phyloP scores from a whole-genome alignment of 2,888 invertebrate genomes.

The Linnaemya tessellans region DNA sequence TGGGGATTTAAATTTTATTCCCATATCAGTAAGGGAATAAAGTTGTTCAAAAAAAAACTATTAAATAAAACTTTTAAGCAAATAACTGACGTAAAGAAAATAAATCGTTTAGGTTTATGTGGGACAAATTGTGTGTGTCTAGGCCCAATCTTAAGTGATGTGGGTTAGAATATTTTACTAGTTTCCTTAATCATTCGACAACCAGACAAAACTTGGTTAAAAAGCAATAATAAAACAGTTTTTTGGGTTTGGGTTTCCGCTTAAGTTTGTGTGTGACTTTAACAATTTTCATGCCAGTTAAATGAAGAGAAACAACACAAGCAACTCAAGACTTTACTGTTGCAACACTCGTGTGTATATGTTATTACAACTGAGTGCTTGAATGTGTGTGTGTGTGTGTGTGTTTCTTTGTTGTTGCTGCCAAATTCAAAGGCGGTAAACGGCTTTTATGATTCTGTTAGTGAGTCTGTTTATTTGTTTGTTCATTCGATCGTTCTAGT shows the following conservation, averaged over 20 bases:
- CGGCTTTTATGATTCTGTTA: slow-evolving; percentile 25
- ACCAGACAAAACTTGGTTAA: slow-evolving; percentile 27
- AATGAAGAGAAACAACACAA: neutral
- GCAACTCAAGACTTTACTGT: neutral
- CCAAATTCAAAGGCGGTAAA: slow-evolving; percentile 35
- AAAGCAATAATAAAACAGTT: neutral
- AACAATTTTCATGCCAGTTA: slow-evolving; percentile 16
- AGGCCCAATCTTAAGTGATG: neutral
- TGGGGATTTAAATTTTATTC: too few relatives aligned
- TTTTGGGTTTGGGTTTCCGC: slow-evolving; percentile 18
- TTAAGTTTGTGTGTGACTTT: neutral
- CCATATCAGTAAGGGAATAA: too few relatives aligned
- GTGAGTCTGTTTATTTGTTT: slow-evolving; percentile 25
- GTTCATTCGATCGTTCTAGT: neutral
- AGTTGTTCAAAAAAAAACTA: too few relatives aligned
- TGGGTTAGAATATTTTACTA: slow-evolving; percentile 4
- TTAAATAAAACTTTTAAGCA: too few relatives aligned
- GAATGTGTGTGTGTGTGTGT: neutral
- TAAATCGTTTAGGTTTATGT: neutral
- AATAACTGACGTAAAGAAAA: neutral
- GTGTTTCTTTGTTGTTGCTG: neutral
- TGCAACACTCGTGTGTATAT: neutral
- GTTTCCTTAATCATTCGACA: neutral
- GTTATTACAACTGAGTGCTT: neutral
- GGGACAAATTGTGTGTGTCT: neutral